Evolutionary conservation across 2,113 vertebrate species (phyloP).

Genomic region (Cisticola juncidis): DNA sequence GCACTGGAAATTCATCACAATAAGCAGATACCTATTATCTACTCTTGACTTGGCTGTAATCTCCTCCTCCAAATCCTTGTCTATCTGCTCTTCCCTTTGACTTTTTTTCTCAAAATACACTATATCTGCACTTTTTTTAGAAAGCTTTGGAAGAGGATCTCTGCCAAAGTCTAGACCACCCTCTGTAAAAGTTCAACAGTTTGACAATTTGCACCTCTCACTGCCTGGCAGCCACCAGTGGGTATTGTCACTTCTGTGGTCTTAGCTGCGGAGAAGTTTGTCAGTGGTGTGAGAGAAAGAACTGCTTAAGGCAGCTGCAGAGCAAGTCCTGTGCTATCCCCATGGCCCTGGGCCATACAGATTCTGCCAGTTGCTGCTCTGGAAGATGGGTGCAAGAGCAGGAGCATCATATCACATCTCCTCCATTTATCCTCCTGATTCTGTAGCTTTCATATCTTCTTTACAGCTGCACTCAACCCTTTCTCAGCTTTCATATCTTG

Average conservation of each 20-base stretch:
- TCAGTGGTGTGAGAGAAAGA: neutral
- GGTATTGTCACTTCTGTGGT: neutral
- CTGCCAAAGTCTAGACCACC: neutral
- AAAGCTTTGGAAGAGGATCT: neutral
- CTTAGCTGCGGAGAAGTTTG: conserved; percentile 5
- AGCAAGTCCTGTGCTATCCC: neutral
- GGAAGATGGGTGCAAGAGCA: neutral
- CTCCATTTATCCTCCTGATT: neutral
- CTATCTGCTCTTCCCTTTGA: neutral
- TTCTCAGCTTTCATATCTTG: neutral
- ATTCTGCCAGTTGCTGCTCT: neutral
- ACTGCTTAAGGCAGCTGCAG: neutral
- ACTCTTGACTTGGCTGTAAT: conserved; percentile 28
- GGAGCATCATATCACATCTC: fast-evolving
- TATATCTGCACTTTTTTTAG: neutral
- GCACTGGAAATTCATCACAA: neutral
- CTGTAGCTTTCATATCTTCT: neutral
- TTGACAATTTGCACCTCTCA: neutral
- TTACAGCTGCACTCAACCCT: neutral
- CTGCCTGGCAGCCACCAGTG: neutral
- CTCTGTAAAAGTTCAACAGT: neutral
- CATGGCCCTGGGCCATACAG: neutral
- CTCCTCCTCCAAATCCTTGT: conserved; percentile 15
- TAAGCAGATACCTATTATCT: conserved; percentile 29
- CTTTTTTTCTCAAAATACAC: neutral